Percentiles rank a stretch among this genome's conserved stretches.
Evolutionary conservation across 2,113 vertebrate species (phyloP).

Genomic region (Hippocampus barbouri): DNA sequence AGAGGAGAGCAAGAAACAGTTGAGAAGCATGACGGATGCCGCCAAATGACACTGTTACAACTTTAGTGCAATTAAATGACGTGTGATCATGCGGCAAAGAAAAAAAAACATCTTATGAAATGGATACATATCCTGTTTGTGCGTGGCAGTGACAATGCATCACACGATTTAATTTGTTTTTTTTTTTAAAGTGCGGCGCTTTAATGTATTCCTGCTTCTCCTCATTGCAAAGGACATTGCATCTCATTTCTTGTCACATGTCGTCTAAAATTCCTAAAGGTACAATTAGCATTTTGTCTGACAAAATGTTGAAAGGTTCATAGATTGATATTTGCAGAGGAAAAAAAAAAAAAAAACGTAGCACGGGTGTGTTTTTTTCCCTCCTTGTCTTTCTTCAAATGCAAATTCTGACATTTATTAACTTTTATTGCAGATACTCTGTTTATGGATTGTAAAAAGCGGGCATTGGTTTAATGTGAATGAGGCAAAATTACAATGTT

Average conservation of each 20-base stretch:
- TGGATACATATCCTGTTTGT: slow-evolving; percentile 3
- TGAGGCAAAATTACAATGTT: slow-evolving; percentile 99
- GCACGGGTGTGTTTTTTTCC: slow-evolving; percentile 75
- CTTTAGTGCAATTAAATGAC: slow-evolving; percentile 10
- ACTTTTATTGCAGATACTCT: slow-evolving; percentile 98
- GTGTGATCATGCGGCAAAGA: not conserved
- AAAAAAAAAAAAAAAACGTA: slow-evolving; percentile 81
- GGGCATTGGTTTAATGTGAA: slow-evolving; percentile 98
- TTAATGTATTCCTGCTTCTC: slow-evolving; percentile 90
- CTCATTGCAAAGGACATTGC: slow-evolving; percentile 97
- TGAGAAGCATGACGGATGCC: not conserved
- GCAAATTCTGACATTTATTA: slow-evolving; percentile 99
- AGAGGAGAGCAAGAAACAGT: not conserved
- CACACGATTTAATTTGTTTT: slow-evolving; percentile 11
- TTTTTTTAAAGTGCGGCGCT: slow-evolving; percentile 73
- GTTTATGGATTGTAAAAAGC: slow-evolving; percentile 99
- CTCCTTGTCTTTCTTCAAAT: slow-evolving; percentile 72
- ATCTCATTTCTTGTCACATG: slow-evolving; percentile 99
- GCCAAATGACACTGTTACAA: slow-evolving; percentile 4
- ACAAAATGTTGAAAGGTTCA: slow-evolving; percentile 99
- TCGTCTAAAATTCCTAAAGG: slow-evolving; percentile 99
- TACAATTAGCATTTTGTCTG: slow-evolving; percentile 99
- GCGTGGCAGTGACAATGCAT: not conserved
- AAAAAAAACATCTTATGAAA: not conserved
- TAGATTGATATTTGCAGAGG: slow-evolving; percentile 97